phyloP scores from a whole-genome alignment of 2,113 vertebrate species.

The Coregonus clupeaformis region DNA sequence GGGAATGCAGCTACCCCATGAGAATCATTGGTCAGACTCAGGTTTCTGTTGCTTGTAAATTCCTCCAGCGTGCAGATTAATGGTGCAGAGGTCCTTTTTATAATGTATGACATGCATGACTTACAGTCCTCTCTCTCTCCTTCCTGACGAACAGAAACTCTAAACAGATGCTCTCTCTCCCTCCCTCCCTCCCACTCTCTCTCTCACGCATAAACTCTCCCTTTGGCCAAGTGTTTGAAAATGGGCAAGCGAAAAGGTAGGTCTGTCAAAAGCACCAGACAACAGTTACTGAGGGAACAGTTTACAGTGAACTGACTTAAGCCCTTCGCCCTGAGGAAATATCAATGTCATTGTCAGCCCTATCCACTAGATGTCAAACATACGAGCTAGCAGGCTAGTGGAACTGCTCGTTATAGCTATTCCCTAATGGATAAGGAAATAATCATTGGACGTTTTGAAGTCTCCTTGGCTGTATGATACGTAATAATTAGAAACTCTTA shows the following conservation, averaged over 20 bases:
- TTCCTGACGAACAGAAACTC: not conserved
- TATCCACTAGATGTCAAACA: not conserved
- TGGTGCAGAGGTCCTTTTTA: not conserved
- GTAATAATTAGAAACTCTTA: not conserved
- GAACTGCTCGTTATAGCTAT: not conserved
- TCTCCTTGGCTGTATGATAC: not conserved
- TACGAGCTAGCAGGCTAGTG: too few relatives aligned
- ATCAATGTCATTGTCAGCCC: conserved; percentile 2
- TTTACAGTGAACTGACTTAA: not conserved
- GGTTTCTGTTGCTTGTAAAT: conserved; percentile 34
- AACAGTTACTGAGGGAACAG: conserved; percentile 9
- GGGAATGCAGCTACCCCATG: conserved; percentile 17
- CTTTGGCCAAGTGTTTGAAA: conserved; percentile 5
- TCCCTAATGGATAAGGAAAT: not conserved
- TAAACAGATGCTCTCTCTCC: conserved; percentile 8
- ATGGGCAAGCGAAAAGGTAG: not conserved
- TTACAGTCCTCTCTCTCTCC: not conserved
- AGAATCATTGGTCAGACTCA: conserved; percentile 15
- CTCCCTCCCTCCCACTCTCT: not conserved
- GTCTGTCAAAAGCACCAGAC: conserved; percentile 2
- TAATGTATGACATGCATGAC: not conserved
- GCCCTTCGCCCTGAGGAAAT: not conserved
- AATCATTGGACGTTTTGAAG: not conserved
- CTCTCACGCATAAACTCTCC: not conserved
- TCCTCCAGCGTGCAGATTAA: conserved; percentile 17